Evolutionary conservation across 2,113 vertebrate genomes (phyloP), one percentile per base, ranked within the genome.

Genomic region (Dryoscopus gambensis): DNA sequence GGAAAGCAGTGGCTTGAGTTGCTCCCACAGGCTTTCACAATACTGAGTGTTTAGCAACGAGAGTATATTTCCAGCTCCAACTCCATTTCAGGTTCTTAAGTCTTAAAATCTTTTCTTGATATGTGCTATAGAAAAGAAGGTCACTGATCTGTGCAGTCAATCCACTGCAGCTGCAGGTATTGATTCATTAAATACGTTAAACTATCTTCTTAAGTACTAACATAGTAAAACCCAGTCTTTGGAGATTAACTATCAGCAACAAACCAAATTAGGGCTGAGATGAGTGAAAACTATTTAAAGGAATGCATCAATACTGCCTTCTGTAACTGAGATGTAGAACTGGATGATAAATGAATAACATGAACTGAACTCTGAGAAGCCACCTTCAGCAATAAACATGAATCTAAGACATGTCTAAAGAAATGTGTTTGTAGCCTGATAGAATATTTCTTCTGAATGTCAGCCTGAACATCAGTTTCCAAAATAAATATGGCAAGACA

Each of bases 101-200:
- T 68, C 81, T 84, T 89, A 60, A 91, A 80, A 84, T 59, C 33
- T 77, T 85, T 62, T 49, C 63, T 52, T 13, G 0, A 49, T 80
- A 62, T 11, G 47, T 44, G 33, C 55, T 33, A 62, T 5, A 75
- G 76, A 60, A 89, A 64, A 84, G 52, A 78, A 35, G 15, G 18
- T 73, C 59, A 87, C 42, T 83, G n/a, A 35, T 79, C 67, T 76
- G 49, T 76, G 81, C 46, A 73, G 42, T 74, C 64, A 88, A 13
- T 93, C 47, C 39, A 89, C 80, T 95, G 89, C 69, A 77, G 46
- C 65, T 87, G 53, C 65, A 81, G 55, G 75, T 93, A 94, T 59
- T 3, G 46, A 96, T 93, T 91, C 62, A 91, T 79, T 87, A 93
- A 75, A 84, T 63, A 91, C 39, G 94, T 91, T 74, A 93, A 96